phyloP scores from a whole-genome alignment of 23 tunicate species.

The Corella eumyota region DNA sequence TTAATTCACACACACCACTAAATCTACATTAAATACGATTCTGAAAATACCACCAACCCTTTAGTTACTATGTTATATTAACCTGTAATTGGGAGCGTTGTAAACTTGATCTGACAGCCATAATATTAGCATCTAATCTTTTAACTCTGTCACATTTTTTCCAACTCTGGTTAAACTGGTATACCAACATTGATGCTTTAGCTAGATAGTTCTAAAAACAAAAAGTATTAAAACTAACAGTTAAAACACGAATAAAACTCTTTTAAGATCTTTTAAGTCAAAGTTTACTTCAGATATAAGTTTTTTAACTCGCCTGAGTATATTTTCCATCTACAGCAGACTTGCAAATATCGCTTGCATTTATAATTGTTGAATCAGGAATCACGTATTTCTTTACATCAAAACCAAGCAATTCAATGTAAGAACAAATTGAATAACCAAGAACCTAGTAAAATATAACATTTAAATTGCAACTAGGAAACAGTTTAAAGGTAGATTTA shows the following conservation, averaged over 20 bases:
- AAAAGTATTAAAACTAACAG: not conserved
- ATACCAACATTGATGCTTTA: constrained; percentile 54
- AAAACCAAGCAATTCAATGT: constrained; percentile 36
- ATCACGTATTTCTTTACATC: constrained; percentile 29
- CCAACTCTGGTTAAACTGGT: constrained; percentile 78
- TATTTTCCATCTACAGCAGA: constrained; percentile 48
- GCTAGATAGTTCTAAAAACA: constrained; percentile 38
- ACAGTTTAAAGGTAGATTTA: too few species aligned
- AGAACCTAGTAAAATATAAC: constrained; percentile 20
- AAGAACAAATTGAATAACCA: constrained; percentile 40
- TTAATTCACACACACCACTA: not conserved
- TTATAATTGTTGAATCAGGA: not conserved
- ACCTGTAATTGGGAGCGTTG: constrained; percentile 81
- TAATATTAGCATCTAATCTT: constrained; percentile 66
- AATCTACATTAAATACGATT: not conserved
- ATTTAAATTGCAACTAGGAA: too few species aligned
- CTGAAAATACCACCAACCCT: not conserved
- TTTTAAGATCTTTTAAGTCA: too few species aligned
- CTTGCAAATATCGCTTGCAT: constrained; percentile 39
- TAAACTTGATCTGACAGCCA: constrained; percentile 53
- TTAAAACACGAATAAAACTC: too few species aligned
- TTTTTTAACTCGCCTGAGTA: constrained; percentile 66
- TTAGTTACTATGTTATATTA: not conserved
- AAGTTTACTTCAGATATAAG: too few species aligned
- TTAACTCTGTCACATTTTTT: constrained; percentile 64